Conservation (phyloP, 2,888 invertebrate genomes). For the Leistus spinibarbis region DNA sequence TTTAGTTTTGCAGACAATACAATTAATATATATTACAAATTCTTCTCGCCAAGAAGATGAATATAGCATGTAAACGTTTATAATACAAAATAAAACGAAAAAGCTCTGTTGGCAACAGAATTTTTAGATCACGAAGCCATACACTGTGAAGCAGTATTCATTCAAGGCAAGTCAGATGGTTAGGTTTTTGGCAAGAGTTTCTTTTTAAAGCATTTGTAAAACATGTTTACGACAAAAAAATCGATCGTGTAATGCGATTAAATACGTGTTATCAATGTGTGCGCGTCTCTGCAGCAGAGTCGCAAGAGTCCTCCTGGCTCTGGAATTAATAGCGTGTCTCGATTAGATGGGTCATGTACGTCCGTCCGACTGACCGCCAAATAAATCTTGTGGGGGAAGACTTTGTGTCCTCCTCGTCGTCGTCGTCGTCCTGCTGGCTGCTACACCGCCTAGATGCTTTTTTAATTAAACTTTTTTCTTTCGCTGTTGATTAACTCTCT, state of each 20-base stretch:
- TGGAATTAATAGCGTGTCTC: conserved; percentile 31
- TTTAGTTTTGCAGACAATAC: too few relatives aligned
- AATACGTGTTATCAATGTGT: conserved; percentile 28
- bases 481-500: conserved; percentile 36
- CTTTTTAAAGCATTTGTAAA: conserved; percentile 29
- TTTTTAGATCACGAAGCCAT: not conserved
- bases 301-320: conserved; percentile 17
- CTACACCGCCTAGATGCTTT: not conserved
- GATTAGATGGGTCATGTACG: conserved; percentile 35
- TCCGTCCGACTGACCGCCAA: conserved; percentile 29
- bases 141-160: not conserved
- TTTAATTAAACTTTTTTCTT: conserved; percentile 33
- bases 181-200: not conserved
- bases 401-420: conserved; percentile 13
- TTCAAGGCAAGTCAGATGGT: not conserved
- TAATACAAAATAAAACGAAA: not conserved
- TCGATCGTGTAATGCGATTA: conserved; percentile 34
- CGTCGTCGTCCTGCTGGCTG: not conserved
- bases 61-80: not conserved
- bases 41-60: not conserved
- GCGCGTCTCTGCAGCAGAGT: not conserved
- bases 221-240: conserved; percentile 34
- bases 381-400: conserved; percentile 32
- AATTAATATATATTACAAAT: not conserved
- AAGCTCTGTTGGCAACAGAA: not conserved